phyloP scores from a whole-genome alignment of 2,797 vertebrate species.

The Columba guinea region DNA sequence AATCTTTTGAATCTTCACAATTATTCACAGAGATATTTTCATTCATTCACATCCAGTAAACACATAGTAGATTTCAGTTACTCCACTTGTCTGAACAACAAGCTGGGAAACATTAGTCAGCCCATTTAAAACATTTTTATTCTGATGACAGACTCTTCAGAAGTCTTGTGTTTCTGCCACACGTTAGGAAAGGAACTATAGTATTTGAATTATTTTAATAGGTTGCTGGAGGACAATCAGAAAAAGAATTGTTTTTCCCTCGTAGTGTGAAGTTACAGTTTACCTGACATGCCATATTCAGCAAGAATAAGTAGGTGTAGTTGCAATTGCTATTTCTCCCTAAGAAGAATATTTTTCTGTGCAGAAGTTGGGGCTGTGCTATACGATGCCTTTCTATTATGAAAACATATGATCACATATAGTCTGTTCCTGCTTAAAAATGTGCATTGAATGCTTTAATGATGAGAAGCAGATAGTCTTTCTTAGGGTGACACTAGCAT shows the following conservation, averaged over 20 bases:
- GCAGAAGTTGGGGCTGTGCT: not conserved
- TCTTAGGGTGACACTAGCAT: not conserved
- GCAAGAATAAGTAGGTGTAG: not conserved
- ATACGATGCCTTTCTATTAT: not conserved
- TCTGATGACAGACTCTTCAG: not conserved
- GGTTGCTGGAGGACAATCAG: not conserved
- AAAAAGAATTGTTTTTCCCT: not conserved
- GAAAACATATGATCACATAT: not conserved
- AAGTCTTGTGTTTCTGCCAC: not conserved
- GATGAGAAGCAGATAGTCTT: not conserved
- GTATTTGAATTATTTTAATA: not conserved
- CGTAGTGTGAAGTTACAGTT: not conserved
- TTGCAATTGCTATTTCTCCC: not conserved
- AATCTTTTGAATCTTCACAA: not conserved
- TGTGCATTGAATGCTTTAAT: not conserved
- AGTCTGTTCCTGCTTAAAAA: not conserved
- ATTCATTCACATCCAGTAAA: not conserved
- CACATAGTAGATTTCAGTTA: not conserved
- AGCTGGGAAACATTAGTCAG: not conserved
- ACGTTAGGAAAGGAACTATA: not conserved
- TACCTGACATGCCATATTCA: not conserved
- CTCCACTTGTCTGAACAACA: not conserved
- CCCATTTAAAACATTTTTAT: not conserved
- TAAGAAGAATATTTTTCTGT: not conserved
- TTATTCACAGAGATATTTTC: not conserved